Conservation (phyloP, 2,888 invertebrate genomes). For the Esperia sulphurella region DNA sequence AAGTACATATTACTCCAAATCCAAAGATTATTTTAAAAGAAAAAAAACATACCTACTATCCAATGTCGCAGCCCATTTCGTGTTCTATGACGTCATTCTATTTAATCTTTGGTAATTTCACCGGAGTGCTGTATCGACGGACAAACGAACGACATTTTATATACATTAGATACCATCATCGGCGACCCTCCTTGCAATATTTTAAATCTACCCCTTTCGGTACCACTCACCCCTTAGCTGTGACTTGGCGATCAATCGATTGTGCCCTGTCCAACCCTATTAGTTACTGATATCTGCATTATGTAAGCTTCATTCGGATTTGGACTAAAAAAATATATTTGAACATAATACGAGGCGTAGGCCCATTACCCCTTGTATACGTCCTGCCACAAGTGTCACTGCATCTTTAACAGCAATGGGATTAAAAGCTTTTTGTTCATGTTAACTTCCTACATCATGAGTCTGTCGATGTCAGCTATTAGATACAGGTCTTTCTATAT, state of each 20-base stretch:
- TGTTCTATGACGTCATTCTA: not conserved
- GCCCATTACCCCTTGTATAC: no score
- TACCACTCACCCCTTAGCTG: slow-evolving; percentile 46
- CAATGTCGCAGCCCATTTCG: no score
- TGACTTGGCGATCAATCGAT: slow-evolving; percentile 64
- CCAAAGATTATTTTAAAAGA: not conserved
- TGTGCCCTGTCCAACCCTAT: slow-evolving; percentile 59
- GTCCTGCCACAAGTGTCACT: no score
- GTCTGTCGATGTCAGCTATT: no score
- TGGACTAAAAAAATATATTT: not conserved
- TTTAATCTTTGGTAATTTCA: not conserved
- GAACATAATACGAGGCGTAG: not conserved
- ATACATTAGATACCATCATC: slow-evolving; percentile 35
- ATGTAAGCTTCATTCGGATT: slow-evolving; percentile 1
- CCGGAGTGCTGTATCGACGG: not conserved
- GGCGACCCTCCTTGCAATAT: slow-evolving; percentile 61
- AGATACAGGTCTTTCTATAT: no score
- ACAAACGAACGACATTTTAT: slow-evolving; percentile 23
- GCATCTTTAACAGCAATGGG: no score
- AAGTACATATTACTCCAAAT: no score
- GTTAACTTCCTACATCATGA: no score
- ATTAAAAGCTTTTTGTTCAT: no score
- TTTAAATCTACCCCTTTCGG: slow-evolving; percentile 63
- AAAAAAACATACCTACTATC: not conserved
- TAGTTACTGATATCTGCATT: slow-evolving; percentile 54